Percentiles rank a stretch among this genome's conserved stretches.
phyloP scores from a whole-genome alignment of 2,888 invertebrate species.

The Dicycla oo region DNA sequence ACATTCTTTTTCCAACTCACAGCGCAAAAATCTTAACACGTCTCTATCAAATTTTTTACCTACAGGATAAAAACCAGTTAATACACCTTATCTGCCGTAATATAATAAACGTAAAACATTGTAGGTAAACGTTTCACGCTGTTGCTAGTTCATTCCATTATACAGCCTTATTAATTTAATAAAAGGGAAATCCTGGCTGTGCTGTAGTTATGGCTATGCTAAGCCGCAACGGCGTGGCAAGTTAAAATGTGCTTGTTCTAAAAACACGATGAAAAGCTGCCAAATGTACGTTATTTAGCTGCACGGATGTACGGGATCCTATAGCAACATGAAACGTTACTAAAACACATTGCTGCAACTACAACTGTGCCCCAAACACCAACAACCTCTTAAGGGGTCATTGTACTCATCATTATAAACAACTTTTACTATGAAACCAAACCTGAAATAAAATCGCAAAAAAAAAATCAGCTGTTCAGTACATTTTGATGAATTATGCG shows the following conservation, averaged over 20 bases:
- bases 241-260: constrained; percentile 81
- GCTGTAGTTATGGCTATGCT: constrained; percentile 64
- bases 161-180: constrained; percentile 60
- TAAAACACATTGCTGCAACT: background rate
- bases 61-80: constrained; percentile 29
- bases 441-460: too few species aligned
- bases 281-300: constrained; percentile 78
- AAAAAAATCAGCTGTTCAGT: too few species aligned
- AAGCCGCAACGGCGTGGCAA: constrained; percentile 68
- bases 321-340: background rate
- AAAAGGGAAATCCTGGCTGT: constrained; percentile 56
- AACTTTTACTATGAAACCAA: too few species aligned
- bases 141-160: constrained; percentile 42
- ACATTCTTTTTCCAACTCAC: background rate
- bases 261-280: constrained; percentile 79
- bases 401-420: too few species aligned
- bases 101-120: constrained; percentile 62
- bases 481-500: too few species aligned
- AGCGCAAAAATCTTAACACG: constrained; percentile 25
- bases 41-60: constrained; percentile 15
- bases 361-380: background rate
- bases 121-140: constrained; percentile 32
- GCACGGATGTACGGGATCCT: constrained; percentile 56
- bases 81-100: constrained; percentile 43
- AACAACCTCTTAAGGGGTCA: too few species aligned